Percentiles rank a stretch among this genome's conserved stretches.
These are phyloP conservation scores for Leucoma salicis DNA, from an alignment of 2,888 invertebrate genomes.

Conservation along the genomic window DNA sequence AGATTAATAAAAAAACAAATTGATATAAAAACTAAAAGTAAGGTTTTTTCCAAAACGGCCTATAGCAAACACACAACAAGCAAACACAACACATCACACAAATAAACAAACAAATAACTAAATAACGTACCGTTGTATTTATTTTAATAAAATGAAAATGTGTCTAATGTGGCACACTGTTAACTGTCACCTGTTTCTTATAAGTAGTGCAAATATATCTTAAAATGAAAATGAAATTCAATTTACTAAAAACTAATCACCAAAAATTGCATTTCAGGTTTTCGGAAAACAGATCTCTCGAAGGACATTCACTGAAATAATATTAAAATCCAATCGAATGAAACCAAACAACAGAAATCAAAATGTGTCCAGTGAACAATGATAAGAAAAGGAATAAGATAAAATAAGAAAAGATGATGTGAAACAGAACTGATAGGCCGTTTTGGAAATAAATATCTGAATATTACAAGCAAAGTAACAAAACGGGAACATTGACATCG, in stretches of 20 bases:
- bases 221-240: slow-evolving; percentile 68
- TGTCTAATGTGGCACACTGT: slow-evolving; percentile 65
- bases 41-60: slow-evolving; percentile 80
- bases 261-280: slow-evolving; percentile 60
- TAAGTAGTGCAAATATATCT: slow-evolving; percentile 60
- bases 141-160: slow-evolving; percentile 52
- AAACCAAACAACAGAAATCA: slow-evolving; percentile 49
- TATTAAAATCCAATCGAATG: slow-evolving; percentile 40
- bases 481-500: slow-evolving; percentile 62
- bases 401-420: slow-evolving; percentile 67
- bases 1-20: slow-evolving; percentile 50
- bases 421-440: slow-evolving; percentile 79
- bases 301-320: slow-evolving; percentile 76
- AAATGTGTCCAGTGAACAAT: slow-evolving; percentile 62
- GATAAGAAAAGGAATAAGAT: slow-evolving; percentile 64
- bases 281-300: slow-evolving; percentile 82
- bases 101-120: slow-evolving; percentile 61
- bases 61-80: slow-evolving; percentile 81
- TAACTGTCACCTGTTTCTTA: slow-evolving; percentile 60
- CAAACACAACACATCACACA: slow-evolving; percentile 74
- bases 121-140: slow-evolving; percentile 62
- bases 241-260: slow-evolving; percentile 52
- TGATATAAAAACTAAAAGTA: slow-evolving; percentile 47
- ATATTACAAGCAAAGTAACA: slow-evolving; percentile 72
- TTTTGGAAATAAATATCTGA: slow-evolving; percentile 79